Percentiles rank a stretch among this genome's conserved stretches.
Evolutionary conservation across 2,113 vertebrate genomes (phyloP).

Genomic region (Lagopus muta): DNA sequence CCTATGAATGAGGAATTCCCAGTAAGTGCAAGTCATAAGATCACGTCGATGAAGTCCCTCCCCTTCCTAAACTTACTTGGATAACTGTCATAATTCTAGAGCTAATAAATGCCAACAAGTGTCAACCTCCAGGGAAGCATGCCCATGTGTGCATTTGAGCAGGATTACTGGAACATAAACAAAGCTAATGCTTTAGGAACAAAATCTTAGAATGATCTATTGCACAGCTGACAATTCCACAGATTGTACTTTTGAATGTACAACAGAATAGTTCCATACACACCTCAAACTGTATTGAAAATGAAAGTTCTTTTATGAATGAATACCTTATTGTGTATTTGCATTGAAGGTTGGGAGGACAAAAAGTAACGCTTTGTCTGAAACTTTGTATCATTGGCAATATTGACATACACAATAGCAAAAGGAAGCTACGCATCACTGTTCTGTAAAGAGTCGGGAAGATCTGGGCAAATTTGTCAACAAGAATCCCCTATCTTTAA

Average conservation of each 20-base stretch:
- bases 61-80: neutral
- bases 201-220: neutral
- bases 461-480: neutral
- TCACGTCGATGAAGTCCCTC: neutral
- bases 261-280: neutral
- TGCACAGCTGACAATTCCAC: neutral
- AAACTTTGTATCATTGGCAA: neutral
- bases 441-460: neutral
- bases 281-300: neutral
- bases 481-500: neutral
- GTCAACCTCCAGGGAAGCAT: no score
- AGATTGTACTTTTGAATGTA: neutral
- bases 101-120: neutral
- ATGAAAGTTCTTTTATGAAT: neutral
- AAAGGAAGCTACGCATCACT: neutral
- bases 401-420: neutral
- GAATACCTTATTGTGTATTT: neutral
- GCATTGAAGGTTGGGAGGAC: neutral
- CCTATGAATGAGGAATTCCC: slow-evolving; percentile 40
- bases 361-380: neutral
- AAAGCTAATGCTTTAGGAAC: neutral
- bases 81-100: neutral
- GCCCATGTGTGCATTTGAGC: neutral
- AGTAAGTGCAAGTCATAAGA: no score
- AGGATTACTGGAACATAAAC: neutral